A percentile compares a stretch with the other conserved stretches of the same genome.
These are phyloP conservation scores for Otolemur crassicaudatus DNA, from an alignment of 2,797 vertebrate genomes.

Conservation along the genomic window DNA sequence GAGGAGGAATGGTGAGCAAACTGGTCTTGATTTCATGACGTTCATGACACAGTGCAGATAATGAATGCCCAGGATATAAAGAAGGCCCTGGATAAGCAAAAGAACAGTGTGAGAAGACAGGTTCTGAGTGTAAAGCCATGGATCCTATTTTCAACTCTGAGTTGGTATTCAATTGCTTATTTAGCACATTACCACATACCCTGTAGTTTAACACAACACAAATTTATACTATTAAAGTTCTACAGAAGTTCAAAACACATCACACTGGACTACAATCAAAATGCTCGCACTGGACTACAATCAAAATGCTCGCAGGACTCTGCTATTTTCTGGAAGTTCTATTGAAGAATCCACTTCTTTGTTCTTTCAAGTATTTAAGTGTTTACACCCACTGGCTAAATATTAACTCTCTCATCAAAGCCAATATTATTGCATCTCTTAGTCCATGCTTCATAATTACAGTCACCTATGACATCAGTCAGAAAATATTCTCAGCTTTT, in stretches of 20 bases:
- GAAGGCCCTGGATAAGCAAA: neutral
- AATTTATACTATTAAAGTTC: neutral
- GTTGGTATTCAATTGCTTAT: neutral
- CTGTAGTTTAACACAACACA: neutral
- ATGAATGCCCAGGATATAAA: neutral
- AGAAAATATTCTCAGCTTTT: neutral
- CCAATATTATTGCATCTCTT: neutral
- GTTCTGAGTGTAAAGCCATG: neutral
- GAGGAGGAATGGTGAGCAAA: neutral
- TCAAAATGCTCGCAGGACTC: neutral
- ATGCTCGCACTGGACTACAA: neutral
- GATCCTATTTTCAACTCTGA: neutral
- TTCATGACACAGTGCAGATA: neutral
- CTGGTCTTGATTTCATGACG: neutral
- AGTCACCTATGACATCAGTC: neutral
- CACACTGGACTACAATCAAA: neutral
- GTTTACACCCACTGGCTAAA: neutral
- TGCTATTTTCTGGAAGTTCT: neutral
- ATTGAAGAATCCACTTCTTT: neutral
- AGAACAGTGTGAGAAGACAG: neutral
- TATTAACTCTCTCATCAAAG: neutral
- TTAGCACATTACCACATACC: neutral
- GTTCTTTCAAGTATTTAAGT: neutral
- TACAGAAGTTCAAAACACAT: neutral
- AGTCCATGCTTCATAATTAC: neutral